A percentile compares a stretch with the other conserved stretches of the same genome.
Conservation (phyloP, 2,888 invertebrate genomes). For the Drosophila macrospina region DNA sequence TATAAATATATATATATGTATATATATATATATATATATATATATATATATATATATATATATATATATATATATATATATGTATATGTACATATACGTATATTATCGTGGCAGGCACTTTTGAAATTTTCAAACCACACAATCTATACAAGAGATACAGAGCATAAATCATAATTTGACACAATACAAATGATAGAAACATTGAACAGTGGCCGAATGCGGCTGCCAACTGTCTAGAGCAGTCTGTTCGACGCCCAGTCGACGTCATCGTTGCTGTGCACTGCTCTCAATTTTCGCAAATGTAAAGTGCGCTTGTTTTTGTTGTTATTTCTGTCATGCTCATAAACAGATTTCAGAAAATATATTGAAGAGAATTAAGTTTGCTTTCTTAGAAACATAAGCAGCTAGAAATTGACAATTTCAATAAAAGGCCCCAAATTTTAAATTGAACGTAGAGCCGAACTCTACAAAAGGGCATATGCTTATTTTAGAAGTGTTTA, state of each 20-base stretch:
- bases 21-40: too few relatives aligned
- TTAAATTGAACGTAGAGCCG: constrained; percentile 15
- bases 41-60: background rate
- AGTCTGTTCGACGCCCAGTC: constrained; percentile 66
- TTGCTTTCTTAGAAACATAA: constrained; percentile 2
- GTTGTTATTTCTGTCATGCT: constrained; percentile 14
- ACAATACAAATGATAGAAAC: constrained; percentile 35
- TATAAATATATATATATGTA: background rate
- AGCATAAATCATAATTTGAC: constrained; percentile 59
- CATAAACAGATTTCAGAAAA: constrained; percentile 35
- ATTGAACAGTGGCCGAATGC: constrained; percentile 46
- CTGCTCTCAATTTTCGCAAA: constrained; percentile 54
- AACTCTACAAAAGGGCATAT: constrained; percentile 2
- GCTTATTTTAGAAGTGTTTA: constrained; percentile 25
- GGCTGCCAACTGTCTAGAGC: constrained; percentile 25
- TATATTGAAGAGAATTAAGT: constrained; percentile 8
- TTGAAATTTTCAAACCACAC: background rate
- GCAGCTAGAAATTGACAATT: constrained; percentile 6
- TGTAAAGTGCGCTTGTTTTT: constrained; percentile 29
- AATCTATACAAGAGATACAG: constrained; percentile 29
- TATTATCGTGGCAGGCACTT: constrained; percentile 27
- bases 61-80: background rate
- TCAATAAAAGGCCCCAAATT: background rate
- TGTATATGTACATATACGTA: background rate
- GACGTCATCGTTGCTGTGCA: constrained; percentile 50